These are phyloP conservation scores for fruit fly (Drosophila melanogaster) DNA, from an alignment of 1,140 invertebrate species.

Conservation along the genomic window DNA sequence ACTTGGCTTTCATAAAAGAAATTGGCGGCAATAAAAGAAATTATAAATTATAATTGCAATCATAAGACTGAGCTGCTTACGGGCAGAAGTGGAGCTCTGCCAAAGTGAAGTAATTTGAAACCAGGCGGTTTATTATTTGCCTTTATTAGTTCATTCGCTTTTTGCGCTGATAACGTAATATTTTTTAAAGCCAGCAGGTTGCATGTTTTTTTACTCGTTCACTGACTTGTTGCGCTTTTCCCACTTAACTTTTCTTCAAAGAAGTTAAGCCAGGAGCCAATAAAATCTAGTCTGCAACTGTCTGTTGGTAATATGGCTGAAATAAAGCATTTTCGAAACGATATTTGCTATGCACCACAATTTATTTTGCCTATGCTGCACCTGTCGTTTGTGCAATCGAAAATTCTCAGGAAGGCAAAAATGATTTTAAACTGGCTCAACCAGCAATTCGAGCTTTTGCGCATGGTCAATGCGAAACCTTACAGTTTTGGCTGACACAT, in stretches of 20 bases:
- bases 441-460: constrained; percentile 13
- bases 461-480: constrained; percentile 22
- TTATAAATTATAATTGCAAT: constrained; percentile 43
- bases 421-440: constrained; percentile 18
- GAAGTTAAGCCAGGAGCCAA: not conserved
- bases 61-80: constrained; percentile 4
- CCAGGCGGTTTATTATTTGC: constrained; percentile 12
- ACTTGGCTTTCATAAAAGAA: not conserved
- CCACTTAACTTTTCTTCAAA: not conserved
- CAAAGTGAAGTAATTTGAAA: constrained; percentile 12
- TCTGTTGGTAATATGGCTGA: not conserved
- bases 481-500: constrained; percentile 32
- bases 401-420: constrained; percentile 26
- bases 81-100: not conserved
- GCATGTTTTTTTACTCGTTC: constrained; percentile 18
- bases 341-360: not conserved
- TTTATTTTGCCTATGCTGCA: constrained; percentile 7
- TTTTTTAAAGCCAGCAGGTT: constrained; percentile 16
- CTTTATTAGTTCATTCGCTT: constrained; percentile 15
- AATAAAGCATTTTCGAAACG: too few relatives aligned
- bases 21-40: constrained; percentile 26
- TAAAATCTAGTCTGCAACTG: not conserved
- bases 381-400: not conserved
- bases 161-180: constrained; percentile 19
- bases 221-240: not conserved